Percentiles rank a stretch among this genome's conserved stretches.
Conservation (phyloP, 2,113 vertebrate genomes). For the Salvator merianae region DNA sequence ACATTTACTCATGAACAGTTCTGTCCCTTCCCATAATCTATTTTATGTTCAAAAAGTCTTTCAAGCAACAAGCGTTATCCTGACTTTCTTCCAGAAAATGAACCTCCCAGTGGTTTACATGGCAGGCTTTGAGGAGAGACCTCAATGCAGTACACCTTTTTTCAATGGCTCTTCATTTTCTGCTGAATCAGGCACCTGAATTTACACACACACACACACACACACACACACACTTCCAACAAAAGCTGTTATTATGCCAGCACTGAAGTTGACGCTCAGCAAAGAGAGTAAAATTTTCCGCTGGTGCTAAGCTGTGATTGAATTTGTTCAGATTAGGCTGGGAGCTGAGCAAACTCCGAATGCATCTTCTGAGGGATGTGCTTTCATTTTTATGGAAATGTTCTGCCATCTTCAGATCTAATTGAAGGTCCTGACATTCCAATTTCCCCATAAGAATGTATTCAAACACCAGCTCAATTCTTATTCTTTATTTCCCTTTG, state of each 20-base stretch:
- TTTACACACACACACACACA: background rate
- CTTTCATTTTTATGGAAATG: constrained; percentile 27
- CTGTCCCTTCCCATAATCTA: background rate
- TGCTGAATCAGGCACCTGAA: constrained; percentile 20
- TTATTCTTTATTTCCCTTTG: constrained; percentile 29
- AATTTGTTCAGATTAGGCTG: constrained; percentile 28
- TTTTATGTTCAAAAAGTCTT: background rate
- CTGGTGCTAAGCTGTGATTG: background rate
- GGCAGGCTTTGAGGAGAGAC: background rate
- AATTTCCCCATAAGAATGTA: constrained; percentile 46
- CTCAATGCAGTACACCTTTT: background rate
- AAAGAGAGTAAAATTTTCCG: background rate
- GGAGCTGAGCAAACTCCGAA: constrained; percentile 21
- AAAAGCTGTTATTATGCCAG: background rate
- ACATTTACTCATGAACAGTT: background rate
- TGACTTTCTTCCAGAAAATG: background rate
- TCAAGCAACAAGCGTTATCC: background rate
- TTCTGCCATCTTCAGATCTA: constrained; percentile 33
- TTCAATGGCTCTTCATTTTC: background rate
- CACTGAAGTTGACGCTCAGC: background rate
- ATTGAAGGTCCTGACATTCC: constrained; percentile 55
- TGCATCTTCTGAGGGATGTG: background rate
- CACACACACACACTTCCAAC: background rate
- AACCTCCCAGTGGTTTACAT: background rate
- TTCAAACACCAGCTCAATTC: constrained; percentile 38